phyloP scores from a whole-genome alignment of 2,888 invertebrate species.

The Cotesia congregata region DNA sequence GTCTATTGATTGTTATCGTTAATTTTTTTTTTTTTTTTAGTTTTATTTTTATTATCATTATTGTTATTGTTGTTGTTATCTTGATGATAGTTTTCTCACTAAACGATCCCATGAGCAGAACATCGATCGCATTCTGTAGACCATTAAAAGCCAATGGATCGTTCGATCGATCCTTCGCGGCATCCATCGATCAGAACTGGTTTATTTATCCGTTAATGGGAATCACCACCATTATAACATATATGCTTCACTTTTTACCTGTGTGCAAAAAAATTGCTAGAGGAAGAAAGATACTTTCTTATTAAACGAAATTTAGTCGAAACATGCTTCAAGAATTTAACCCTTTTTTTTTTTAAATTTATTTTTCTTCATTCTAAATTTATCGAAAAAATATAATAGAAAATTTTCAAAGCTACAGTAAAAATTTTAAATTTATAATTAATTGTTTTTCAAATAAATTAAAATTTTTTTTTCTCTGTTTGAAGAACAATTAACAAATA shows the following conservation, averaged over 20 bases:
- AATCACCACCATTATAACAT: neutral
- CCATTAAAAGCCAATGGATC: constrained; percentile 30
- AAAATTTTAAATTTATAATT: too few species aligned
- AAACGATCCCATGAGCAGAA: constrained; percentile 33
- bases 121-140: constrained; percentile 21
- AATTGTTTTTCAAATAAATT: too few species aligned
- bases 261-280: neutral
- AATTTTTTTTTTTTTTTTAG: neutral
- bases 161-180: constrained; percentile 15
- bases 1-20: constrained; percentile 3
- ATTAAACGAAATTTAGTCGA: neutral
- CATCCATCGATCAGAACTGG: constrained; percentile 21
- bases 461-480: too few species aligned
- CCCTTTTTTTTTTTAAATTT: neutral
- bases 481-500: too few species aligned
- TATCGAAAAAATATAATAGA: too few species aligned
- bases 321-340: neutral
- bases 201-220: constrained; percentile 27
- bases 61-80: neutral
- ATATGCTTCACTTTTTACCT: neutral
- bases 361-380: neutral
- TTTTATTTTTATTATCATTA: neutral
- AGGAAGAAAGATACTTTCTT: constrained; percentile 17
- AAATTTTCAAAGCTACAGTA: too few species aligned
- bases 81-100: constrained; percentile 14